phyloP scores from a whole-genome alignment of 1,140 invertebrate species.

The Pristionchus pacificus region DNA sequence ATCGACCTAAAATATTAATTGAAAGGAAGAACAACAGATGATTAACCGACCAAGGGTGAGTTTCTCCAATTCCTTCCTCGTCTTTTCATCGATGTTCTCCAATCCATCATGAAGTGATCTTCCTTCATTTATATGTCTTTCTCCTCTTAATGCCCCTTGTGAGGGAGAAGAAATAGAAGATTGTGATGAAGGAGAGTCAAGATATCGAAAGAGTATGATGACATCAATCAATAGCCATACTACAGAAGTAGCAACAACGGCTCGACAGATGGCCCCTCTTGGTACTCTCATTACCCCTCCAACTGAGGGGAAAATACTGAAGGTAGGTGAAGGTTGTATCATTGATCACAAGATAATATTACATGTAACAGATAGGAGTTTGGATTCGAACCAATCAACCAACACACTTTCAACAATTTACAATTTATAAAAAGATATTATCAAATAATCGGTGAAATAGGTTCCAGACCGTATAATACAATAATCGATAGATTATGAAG shows the following conservation, averaged over 20 bases:
- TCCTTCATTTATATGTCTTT: slow-evolving; percentile 5
- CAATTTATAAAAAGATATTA: no score
- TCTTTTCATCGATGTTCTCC: neutral
- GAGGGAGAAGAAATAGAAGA: no score
- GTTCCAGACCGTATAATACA: no score
- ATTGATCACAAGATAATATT: neutral
- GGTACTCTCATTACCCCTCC: slow-evolving; percentile 12
- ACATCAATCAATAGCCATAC: slow-evolving; percentile 38
- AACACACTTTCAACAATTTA: no score
- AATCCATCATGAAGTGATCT: neutral
- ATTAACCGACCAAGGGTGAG: neutral
- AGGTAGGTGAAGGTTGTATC: neutral
- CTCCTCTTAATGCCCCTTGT: slow-evolving; percentile 3
- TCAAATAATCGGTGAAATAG: no score
- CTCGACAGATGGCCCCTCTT: slow-evolving; percentile 29
- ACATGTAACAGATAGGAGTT: no score
- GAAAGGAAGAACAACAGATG: no score
- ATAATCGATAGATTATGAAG: no score
- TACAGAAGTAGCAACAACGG: slow-evolving; percentile 34
- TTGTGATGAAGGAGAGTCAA: slow-evolving; percentile 20
- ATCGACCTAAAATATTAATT: slow-evolving; percentile 29
- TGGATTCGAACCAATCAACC: no score
- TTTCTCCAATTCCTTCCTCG: no score
- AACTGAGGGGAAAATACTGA: neutral
- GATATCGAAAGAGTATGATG: slow-evolving; percentile 39